Evolutionary conservation across 2,888 invertebrate species (phyloP).

Genomic region (Capitulum mitella): DNA sequence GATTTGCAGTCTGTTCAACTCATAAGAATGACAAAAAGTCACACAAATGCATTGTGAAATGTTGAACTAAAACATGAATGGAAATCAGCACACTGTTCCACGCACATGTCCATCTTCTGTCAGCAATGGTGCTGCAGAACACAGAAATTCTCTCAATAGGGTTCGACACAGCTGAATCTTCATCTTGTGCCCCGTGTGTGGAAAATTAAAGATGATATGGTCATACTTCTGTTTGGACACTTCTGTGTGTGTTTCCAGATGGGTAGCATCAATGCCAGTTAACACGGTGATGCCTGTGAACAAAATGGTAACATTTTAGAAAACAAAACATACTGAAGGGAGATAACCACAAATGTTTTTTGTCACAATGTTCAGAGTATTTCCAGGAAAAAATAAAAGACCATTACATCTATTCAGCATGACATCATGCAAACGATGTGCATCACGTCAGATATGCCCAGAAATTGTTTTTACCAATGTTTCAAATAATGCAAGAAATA

Average conservation of each 20-base stretch:
- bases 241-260: constrained; percentile 41
- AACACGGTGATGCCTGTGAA: constrained; percentile 48
- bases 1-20: too few species aligned
- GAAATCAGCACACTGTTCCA: too few species aligned
- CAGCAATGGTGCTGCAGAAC: constrained; percentile 42
- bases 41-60: too few species aligned
- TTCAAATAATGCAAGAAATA: too few species aligned
- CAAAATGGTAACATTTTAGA: not conserved
- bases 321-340: not conserved
- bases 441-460: too few species aligned
- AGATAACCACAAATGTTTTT: not conserved
- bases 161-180: constrained; percentile 52
- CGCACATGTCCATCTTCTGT: not conserved
- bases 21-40: too few species aligned
- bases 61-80: too few species aligned
- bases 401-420: not conserved
- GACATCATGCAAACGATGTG: too few species aligned
- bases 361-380: not conserved
- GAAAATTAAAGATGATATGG: constrained; percentile 55
- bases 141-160: constrained; percentile 49
- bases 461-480: too few species aligned
- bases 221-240: constrained; percentile 41
- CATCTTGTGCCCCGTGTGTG: constrained; percentile 56
- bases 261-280: constrained; percentile 50
- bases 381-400: not conserved